phyloP scores from a whole-genome alignment of 2,797 vertebrate genomes.

The Simalia tracyae region DNA sequence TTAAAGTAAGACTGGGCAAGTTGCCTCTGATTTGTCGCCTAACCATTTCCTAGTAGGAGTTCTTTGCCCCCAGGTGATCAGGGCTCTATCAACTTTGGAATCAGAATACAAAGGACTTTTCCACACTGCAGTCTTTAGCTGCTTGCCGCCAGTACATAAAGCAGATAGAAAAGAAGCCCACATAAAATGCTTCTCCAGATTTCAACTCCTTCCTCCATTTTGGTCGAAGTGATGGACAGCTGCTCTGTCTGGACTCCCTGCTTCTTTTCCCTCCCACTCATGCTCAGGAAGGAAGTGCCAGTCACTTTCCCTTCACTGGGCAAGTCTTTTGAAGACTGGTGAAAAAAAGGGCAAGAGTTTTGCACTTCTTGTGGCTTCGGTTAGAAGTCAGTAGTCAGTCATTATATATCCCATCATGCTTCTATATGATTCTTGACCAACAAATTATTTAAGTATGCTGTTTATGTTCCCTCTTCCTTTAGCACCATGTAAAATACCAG shows the following conservation, averaged over 20 bases:
- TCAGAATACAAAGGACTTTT: background rate
- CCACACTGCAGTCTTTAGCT: background rate
- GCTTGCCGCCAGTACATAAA: background rate
- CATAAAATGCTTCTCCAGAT: background rate
- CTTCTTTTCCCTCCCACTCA: background rate
- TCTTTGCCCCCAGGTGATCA: background rate
- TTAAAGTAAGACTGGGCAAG: background rate
- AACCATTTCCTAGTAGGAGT: background rate
- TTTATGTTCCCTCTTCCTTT: slow-evolving; percentile 27
- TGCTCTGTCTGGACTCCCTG: background rate
- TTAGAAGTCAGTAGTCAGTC: background rate
- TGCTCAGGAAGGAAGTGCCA: too few species aligned
- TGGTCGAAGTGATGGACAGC: background rate
- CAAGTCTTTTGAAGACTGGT: too few species aligned
- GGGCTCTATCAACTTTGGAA: background rate
- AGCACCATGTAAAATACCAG: slow-evolving; percentile 83
- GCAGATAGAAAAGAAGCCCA: background rate
- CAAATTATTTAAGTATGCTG: background rate
- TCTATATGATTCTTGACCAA: background rate
- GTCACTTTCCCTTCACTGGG: too few species aligned
- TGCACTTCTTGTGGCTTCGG: too few species aligned
- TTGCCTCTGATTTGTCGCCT: background rate
- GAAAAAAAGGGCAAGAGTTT: too few species aligned
- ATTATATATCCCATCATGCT: background rate
- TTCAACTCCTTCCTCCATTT: background rate